These are phyloP conservation scores for Lycodopsis pacificus DNA, from an alignment of 2,797 vertebrate genomes.

Conservation along the genomic window DNA sequence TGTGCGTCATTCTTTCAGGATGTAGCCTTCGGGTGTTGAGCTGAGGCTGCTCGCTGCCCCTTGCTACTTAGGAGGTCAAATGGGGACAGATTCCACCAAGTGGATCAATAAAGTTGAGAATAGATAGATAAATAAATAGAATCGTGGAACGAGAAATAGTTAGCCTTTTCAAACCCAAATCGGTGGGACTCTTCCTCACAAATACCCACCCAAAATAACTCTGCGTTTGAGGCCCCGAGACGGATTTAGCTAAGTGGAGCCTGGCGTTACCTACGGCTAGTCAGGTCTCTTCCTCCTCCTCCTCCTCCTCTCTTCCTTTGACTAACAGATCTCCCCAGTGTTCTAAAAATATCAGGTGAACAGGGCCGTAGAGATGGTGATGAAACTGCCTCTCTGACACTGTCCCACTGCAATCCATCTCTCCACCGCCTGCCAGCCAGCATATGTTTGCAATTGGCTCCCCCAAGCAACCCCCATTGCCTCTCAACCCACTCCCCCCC, in stretches of 20 bases:
- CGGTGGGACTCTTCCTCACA: conserved; percentile 22
- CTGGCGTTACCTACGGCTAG: conserved; percentile 85
- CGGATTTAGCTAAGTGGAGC: conserved; percentile 72
- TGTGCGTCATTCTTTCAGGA: not conserved
- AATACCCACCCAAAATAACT: conserved; percentile 60
- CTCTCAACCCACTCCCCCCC: conserved; percentile 74
- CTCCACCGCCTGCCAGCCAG: conserved; percentile 96
- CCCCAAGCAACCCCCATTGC: conserved; percentile 85
- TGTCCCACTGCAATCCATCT: conserved; percentile 98
- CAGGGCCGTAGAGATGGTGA: conserved; percentile 96
- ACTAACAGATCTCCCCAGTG: conserved; percentile 98
- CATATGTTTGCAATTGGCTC: conserved; percentile 99
- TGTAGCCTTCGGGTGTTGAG: not conserved
- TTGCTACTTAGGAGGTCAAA: conserved; percentile 14
- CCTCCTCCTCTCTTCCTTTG: conserved; percentile 86
- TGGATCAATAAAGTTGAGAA: conserved; percentile 18
- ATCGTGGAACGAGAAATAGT: not conserved
- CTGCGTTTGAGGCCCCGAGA: conserved; percentile 51
- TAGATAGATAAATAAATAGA: conserved; percentile 7
- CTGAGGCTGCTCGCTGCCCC: not conserved
- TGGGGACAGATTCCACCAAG: not conserved
- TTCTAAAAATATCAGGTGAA: conserved; percentile 99
- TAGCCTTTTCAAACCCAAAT: conserved; percentile 8
- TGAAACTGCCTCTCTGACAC: conserved; percentile 98
- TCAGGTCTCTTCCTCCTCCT: conserved; percentile 87